A percentile compares a stretch with the other conserved stretches of the same genome.
phyloP scores from a whole-genome alignment of 2,797 vertebrate genomes.

The Rhinella marina region DNA sequence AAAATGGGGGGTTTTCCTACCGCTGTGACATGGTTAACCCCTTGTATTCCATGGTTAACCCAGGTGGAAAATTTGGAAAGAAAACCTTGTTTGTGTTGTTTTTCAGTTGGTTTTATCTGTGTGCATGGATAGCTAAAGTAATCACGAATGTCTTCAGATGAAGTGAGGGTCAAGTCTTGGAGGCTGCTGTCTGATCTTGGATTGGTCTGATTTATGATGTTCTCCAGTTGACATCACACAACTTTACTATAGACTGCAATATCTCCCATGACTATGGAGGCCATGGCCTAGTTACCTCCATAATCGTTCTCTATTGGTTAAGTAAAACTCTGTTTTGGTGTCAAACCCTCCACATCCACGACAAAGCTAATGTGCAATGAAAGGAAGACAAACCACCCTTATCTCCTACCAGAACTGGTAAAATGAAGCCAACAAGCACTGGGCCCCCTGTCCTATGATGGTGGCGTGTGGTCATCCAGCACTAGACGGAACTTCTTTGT shows the following conservation, averaged over 20 bases:
- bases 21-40: slow-evolving; percentile 94
- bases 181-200: background rate
- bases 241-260: background rate
- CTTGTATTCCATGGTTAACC: background rate
- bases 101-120: background rate
- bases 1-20: slow-evolving; percentile 92
- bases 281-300: too few species aligned
- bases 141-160: background rate
- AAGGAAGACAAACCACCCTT: background rate
- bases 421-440: background rate
- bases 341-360: background rate
- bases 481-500: too few species aligned
- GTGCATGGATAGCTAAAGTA: background rate
- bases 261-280: too few species aligned
- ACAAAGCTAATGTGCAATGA: background rate
- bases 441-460: background rate
- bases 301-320: background rate
- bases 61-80: background rate
- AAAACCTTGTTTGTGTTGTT: background rate
- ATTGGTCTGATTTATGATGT: background rate
- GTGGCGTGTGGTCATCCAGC: background rate
- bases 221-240: background rate
- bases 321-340: background rate
- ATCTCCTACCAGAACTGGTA: background rate
- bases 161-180: background rate